phyloP scores from a whole-genome alignment of 2,797 vertebrate species.

The Cirrhinus molitorella region DNA sequence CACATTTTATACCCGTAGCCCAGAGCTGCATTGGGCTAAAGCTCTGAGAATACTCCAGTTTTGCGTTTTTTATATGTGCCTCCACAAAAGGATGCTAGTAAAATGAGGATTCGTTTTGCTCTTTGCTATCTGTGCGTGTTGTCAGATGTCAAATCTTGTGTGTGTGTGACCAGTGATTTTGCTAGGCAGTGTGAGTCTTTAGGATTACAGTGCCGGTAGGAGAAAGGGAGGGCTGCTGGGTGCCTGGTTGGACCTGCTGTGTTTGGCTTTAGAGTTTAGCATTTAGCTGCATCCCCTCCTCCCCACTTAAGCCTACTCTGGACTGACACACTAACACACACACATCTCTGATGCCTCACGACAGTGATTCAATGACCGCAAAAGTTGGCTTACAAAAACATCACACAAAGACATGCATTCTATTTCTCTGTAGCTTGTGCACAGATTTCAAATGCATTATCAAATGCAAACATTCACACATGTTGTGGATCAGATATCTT shows the following conservation, averaged over 20 bases:
- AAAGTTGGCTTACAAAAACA: background rate
- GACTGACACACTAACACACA: slow-evolving; percentile 25
- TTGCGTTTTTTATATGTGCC: slow-evolving; percentile 14
- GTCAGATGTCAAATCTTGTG: slow-evolving; percentile 41
- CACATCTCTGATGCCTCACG: slow-evolving; percentile 9
- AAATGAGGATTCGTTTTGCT: slow-evolving; percentile 17
- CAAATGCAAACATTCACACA: background rate
- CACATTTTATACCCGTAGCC: slow-evolving; percentile 56
- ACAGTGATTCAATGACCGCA: slow-evolving; percentile 30
- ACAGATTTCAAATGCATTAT: background rate
- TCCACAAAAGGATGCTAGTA: slow-evolving; percentile 18
- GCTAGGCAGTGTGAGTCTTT: slow-evolving; percentile 34
- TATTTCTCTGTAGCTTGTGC: background rate
- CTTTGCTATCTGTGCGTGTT: slow-evolving; percentile 16
- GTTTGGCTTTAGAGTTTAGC: slow-evolving; percentile 54
- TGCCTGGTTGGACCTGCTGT: slow-evolving; percentile 41
- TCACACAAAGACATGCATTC: background rate
- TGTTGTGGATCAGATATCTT: background rate
- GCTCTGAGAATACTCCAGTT: slow-evolving; percentile 39
- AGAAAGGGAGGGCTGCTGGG: slow-evolving; percentile 33
- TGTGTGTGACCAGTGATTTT: slow-evolving; percentile 52
- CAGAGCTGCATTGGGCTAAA: slow-evolving; percentile 51
- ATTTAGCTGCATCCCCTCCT: slow-evolving; percentile 48
- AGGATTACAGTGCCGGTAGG: slow-evolving; percentile 50
- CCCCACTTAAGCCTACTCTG: slow-evolving; percentile 54